Base-by-base conservation (phyloP, 2,113 vertebrate species). In the Galbula dea region DNA sequence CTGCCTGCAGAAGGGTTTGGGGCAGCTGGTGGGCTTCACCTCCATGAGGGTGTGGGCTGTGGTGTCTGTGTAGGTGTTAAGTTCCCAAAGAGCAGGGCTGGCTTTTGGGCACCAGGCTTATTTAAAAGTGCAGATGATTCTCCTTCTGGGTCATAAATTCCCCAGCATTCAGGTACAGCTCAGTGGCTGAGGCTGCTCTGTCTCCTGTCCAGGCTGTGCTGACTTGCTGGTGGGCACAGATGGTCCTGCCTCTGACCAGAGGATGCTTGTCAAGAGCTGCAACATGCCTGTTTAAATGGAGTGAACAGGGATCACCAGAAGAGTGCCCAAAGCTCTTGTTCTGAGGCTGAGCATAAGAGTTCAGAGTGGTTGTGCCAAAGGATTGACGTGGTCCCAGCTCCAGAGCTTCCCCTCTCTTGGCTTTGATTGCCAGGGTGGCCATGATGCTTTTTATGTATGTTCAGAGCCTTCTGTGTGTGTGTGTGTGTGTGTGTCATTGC, bases 401-500 rank as follows among this genome's bases (percentile, higher is more conserved):
- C 55, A 24, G 66, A 52, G 36, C 61, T 66, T 30, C 62, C 15
- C 2, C 54, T 62, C 58, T 13, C 62, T 36, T 54, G 62, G 37
- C 74, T 73, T 20, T 9, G 23, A 14, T 27, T 4, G 1, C 48
- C 4, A 1, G 6, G 16, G 16, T 11, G 41, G 32, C 67, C 21
- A 15, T 30, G 45, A 11, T 12, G 15, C 27, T 49, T 43, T 69
- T 37, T 12, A 0, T 12, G 17, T 13, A 2, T 5, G 3, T 39
- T 48, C 58, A 34, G 37, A 63, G 45, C 24, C 63, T 9, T 11
- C 34, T 15, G 11, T 32, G 21, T 30, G 12, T 52, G 36, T 0
- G 3, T 34, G 18, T 30, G 14, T 43, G n/a, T n/a, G n/a, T 83
- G 76, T 59, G 5, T 45, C 57, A 5, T 48, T 17, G 5, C 21